Evolutionary conservation across 2,888 invertebrate genomes (phyloP), one percentile per base, ranked within the genome.

Genomic region (Drosophila cracens): DNA sequence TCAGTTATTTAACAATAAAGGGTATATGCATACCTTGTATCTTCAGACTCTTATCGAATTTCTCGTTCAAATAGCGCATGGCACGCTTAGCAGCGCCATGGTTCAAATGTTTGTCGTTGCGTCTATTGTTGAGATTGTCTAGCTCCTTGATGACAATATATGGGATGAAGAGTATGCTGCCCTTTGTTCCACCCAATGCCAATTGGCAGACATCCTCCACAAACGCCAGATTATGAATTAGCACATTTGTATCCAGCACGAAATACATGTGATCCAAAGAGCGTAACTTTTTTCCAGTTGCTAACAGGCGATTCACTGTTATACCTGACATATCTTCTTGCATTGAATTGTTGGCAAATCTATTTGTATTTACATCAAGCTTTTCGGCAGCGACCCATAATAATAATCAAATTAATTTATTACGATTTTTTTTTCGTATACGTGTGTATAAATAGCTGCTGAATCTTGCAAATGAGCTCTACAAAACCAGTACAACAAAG

Each of bases 71-170:
- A 74, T 83, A 91, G 57, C 85, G 89, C 11, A 93, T 92, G 4
- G 92, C 92, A 33, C 91, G 83, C 6, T 72, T 59, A 0, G 92
- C 85, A 21, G 75, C 65, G 4, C 58, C 65, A 11, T 80, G 67
- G 8, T 59, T 65, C 33, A 81, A 74, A 11, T 76, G 74, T 91
- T 91, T 11, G 46, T 92, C 68, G 75, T 82, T 91, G 62, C 85
- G 89, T n/a, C 78, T 89, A 67, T 82, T 92, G 92, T 93, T 94
- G 82, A 91, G 92, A 84, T 89, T 93, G 91, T 94, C 94, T 68
- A 94, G 79, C 82, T 94, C 94, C 75, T 94, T 94, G 13, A 94
- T 91, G 0, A 94, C 94, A 76, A 93, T 92, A 92, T 94, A 94
- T 0, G 94, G 94, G 52, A 93, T 74, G 59, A 93, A 93, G 34